Evolutionary conservation across 2,888 invertebrate species (phyloP), one percentile per base, ranked within the genome.

Genomic region (Ophioninae sp.): DNA sequence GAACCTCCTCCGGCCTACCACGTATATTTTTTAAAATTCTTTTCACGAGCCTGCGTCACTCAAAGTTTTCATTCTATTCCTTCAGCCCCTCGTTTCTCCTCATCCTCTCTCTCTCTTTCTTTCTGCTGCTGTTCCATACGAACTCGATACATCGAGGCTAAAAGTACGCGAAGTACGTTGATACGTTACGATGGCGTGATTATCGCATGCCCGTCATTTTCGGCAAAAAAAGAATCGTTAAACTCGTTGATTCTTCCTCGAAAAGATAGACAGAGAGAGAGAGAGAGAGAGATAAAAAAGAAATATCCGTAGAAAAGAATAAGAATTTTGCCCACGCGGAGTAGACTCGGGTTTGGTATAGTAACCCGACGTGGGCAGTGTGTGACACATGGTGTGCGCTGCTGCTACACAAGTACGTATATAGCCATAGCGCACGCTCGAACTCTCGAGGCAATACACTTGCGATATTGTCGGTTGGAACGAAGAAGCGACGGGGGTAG

Each of bases 391-490:
- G 41, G 61, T 63, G 63, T 71, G 37, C 7, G 30, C 58, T 58
- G 30, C 44, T 44, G 44, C 44, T 44, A 13, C 13, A 44, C 44
- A 10, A 20, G 13, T 73, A 56, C 20, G 17, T 23, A 13, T 37
- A 30, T 37, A 74, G 51, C 74, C 22, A 30, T n/a, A 51, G 23
- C 22, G 76, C 41, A 51, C 58, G n/a, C 13, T 8, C 30, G 13
- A 64, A 64, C 41, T 10, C 63, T 74, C 75, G 58, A 39, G 64
- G 22, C 74, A 56, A 51, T 64, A 58, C 39, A 58, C 59, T 76
- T 68, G 77, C 63, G 63, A 77, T 77, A 63, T 77, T 71, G 69
- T 71, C 22, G 74, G 74, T 37, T 63, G 51, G 69, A 59, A n/a
- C 59, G 22, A 41, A 65, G 37, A 51, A 63, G 63, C 23, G 59